Conservation (phyloP, 1,140 invertebrate genomes). For the Triops cancriformis region DNA sequence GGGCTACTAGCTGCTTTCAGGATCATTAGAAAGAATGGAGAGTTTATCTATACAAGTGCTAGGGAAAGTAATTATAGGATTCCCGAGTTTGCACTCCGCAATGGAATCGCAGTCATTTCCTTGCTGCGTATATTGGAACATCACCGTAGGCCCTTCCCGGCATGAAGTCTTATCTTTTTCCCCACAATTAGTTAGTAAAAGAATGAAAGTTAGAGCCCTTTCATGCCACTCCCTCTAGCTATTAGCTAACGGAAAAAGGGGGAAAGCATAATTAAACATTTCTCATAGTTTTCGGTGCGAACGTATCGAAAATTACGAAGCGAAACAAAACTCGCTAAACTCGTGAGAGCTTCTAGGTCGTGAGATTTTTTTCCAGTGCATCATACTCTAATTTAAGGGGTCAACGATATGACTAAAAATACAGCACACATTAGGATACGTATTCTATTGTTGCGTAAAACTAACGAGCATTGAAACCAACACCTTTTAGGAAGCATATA, state of each 20-base stretch:
- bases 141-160: constrained; percentile 20
- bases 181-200: neutral
- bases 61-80: constrained; percentile 20
- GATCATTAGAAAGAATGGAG: constrained; percentile 18
- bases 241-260: no score
- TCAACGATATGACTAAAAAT: no score
- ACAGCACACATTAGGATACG: no score
- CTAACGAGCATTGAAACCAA: no score
- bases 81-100: constrained; percentile 24
- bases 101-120: constrained; percentile 18
- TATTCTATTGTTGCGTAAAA: no score
- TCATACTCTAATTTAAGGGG: no score
- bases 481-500: no score
- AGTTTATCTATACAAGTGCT: constrained; percentile 19
- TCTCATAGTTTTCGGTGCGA: constrained; percentile 24
- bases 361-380: no score
- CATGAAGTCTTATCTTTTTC: constrained; percentile 8
- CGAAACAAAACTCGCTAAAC: no score
- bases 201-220: constrained; percentile 3
- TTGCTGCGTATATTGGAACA: constrained; percentile 14
- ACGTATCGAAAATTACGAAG: constrained; percentile 26
- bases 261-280: no score
- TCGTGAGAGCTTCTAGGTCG: no score
- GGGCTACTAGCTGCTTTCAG: no score
- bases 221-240: constrained; percentile 17